Evolutionary conservation across 1,140 invertebrate genomes (phyloP), one percentile per base, ranked within the genome.

Genomic region (Drosophila subobscura): DNA sequence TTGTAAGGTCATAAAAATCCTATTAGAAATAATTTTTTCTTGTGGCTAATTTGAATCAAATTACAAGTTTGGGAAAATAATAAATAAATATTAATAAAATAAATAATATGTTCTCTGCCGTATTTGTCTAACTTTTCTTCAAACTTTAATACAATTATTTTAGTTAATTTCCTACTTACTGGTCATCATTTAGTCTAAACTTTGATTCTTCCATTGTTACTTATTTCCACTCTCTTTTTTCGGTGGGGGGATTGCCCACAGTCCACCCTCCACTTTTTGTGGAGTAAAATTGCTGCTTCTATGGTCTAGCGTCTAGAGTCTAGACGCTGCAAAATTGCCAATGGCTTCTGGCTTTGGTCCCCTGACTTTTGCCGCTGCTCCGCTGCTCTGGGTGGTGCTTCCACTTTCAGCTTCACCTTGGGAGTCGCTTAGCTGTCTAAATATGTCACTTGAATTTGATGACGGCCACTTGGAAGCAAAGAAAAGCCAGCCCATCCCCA

Each of bases 361-460:
- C 33, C 59, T 61, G 67, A 55, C 67, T 72, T 53, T 45, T 23
- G 27, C 45, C 23, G 14, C 37, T 14, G 16, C 27, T 58, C 14
- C 47, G 42, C 14, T 25, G 42, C 37, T 66, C 16, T 20, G 16
- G 16, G 16, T 20, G 16, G 16, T 74, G 25, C 5, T 8, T 4
- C 33, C 4, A 37, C 33, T 37, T 12, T 4, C 73, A 79, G 72
- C 73, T 88, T 86, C 83, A 86, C 81, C 81, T 86, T 88, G 83
- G 78, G 83, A 89, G 79, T 88, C 84, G 83, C 84, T 88, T 88
- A 79, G 83, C 84, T 88, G 84, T 88, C 83, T 88, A 88, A 88
- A 88, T 88, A 88, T 88, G 83, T 88, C 83, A 88, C 83, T 88
- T 89, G 83, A 88, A 88, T 86, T 86, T 86, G 83, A 86, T 65